Base-by-base conservation (phyloP, 2,797 vertebrate genomes). In the Tiaroga cobitis region DNA sequence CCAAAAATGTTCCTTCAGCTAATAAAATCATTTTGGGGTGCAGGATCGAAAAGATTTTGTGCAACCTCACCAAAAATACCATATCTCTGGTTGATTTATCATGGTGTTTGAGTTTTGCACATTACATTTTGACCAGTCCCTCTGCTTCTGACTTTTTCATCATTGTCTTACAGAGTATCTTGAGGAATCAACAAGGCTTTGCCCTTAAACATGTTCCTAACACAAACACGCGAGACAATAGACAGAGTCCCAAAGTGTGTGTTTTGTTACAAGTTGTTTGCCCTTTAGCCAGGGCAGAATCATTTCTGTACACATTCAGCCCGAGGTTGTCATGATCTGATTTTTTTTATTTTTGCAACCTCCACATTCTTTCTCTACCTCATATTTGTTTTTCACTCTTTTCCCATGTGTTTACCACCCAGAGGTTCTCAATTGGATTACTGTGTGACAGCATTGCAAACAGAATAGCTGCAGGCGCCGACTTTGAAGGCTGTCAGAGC, bases 351-450 rank as follows among this genome's bases (percentile, higher is more conserved):
- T n/a, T 75, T 46, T 24, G 8, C 63, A 61, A 29, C n/a, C 21
- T 21, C 7, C 34, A 21, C 61, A 61, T 54, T 81, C 43, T 46
- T 21, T 32, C 76, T 81, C 80, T 63, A 56, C 69, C 68, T 24
- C 49, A 63, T 54, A 21, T 80, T 63, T 68, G 59, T 75, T 79
- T 84, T 82, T 67, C 29, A 32, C 74, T 69, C n/a, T 78, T 41
- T 63, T 73, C 80, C 70, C 83, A 87, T 76, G 61, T 67, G 69
- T 82, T 67, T 75, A 73, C 69, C 81, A 85, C 68, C 29, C 51
- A 49, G 68, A 73, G 76, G 67, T 80, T 63, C 41, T 80, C 83
- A 80, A 80, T 79, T 80, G 76, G 76, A 88, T 86, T 87, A 84
- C 68, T 34, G 78, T 86, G 79, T 54, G 85, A 73, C 82, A 76